Evolutionary conservation across 2,113 vertebrate genomes (phyloP).

Genomic region (Lethenteron camtschaticum): DNA sequence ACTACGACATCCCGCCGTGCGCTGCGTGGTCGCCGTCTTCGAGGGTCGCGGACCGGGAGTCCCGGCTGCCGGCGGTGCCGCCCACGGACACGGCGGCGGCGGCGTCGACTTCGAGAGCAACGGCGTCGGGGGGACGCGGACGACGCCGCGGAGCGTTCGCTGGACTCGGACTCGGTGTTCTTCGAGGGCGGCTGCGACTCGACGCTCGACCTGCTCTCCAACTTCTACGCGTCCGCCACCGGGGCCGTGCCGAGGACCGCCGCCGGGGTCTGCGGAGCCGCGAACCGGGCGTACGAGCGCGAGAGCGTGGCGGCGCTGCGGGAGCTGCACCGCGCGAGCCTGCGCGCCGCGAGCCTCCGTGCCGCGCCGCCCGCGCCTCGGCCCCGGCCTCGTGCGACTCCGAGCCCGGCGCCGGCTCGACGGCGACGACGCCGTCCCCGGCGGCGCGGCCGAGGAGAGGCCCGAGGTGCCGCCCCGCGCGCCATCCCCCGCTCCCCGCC

Average conservation of each 20-base stretch:
- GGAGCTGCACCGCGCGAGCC: neutral
- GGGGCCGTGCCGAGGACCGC: too few species aligned
- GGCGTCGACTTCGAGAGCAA: neutral
- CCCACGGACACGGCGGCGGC: neutral
- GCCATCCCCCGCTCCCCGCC: slow-evolving; percentile 46
- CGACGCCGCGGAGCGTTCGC: neutral
- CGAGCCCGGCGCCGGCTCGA: slow-evolving; percentile 59
- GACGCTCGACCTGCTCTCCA: neutral
- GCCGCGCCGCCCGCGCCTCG: slow-evolving; percentile 14
- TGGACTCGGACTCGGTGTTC: neutral
- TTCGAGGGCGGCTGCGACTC: neutral
- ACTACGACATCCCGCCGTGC: neutral
- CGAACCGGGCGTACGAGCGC: neutral
- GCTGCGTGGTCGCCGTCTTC: neutral
- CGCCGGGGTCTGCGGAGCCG: neutral
- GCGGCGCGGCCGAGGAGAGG: slow-evolving; percentile 57
- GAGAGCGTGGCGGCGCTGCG: neutral
- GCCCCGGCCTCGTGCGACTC: slow-evolving; percentile 35
- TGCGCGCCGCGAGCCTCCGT: neutral
- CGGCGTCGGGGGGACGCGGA: neutral
- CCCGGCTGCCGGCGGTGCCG: neutral
- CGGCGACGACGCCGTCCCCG: slow-evolving; percentile 54
- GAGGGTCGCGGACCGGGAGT: neutral
- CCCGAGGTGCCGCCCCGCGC: slow-evolving; percentile 57
- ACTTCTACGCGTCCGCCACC: neutral